Conservation (phyloP, 2,113 vertebrate species). For the Micromys minutus region DNA sequence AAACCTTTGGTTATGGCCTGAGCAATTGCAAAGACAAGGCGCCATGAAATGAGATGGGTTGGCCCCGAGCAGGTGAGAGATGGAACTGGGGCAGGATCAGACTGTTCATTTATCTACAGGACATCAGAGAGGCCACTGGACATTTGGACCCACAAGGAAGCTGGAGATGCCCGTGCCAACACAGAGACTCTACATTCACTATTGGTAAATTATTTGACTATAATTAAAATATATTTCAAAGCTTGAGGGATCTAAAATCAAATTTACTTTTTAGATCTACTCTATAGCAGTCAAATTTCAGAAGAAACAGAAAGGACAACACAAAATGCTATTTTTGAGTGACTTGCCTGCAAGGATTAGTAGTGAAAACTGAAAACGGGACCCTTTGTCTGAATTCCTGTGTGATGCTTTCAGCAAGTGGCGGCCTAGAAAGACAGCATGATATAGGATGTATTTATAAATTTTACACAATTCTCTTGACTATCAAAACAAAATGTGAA, state of each 20-base stretch:
- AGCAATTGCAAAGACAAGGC: background rate
- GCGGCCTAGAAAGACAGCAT: constrained; percentile 88
- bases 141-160: background rate
- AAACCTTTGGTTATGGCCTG: background rate
- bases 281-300: background rate
- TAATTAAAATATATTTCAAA: constrained; percentile 42
- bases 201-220: constrained; percentile 30
- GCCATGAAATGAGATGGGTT: background rate
- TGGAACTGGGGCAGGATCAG: background rate
- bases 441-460: background rate
- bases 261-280: constrained; percentile 29
- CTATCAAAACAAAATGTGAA: background rate
- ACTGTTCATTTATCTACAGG: background rate
- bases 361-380: constrained; percentile 97
- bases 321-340: background rate
- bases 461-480: constrained; percentile 8
- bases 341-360: constrained; percentile 97
- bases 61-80: background rate
- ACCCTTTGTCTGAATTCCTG: constrained; percentile 93
- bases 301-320: background rate
- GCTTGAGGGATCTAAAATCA: constrained; percentile 35
- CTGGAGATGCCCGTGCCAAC: background rate
- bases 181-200: background rate
- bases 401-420: constrained; percentile 93
- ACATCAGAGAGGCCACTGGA: background rate